A percentile compares a stretch with the other conserved stretches of the same genome.
These are phyloP conservation scores for Aphis gossypii DNA, from an alignment of 1,140 invertebrate genomes.

Conservation along the genomic window DNA sequence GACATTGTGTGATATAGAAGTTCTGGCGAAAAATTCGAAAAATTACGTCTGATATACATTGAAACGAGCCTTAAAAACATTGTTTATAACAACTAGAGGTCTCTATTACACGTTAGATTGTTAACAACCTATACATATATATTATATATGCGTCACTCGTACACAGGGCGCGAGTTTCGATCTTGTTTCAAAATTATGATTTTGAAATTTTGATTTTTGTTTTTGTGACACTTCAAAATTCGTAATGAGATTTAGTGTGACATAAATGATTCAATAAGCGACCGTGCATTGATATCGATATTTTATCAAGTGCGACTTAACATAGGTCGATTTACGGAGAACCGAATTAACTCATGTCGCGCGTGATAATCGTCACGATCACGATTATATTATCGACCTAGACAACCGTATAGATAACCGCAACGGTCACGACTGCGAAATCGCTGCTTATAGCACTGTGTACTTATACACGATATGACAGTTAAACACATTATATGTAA, in stretches of 20 bases:
- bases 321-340: neutral
- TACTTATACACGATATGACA: neutral
- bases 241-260: too few species aligned
- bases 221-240: neutral
- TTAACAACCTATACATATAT: too few species aligned
- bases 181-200: neutral
- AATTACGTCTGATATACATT: neutral
- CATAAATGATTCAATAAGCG: neutral
- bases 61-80: neutral
- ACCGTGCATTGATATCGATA: too few species aligned
- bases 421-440: neutral
- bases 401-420: too few species aligned
- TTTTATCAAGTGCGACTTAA: too few species aligned
- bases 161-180: neutral
- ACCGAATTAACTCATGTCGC: neutral
- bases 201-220: neutral
- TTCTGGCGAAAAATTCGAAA: neutral
- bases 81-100: too few species aligned
- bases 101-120: too few species aligned
- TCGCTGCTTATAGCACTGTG: neutral
- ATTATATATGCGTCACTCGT: too few species aligned
- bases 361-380: neutral
- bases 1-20: neutral
- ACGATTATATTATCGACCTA: too few species aligned
- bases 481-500: neutral